Evolutionary conservation across 2,113 vertebrate species (phyloP), one percentile per base, ranked within the genome.

Genomic region (Zosterops borbonicus): DNA sequence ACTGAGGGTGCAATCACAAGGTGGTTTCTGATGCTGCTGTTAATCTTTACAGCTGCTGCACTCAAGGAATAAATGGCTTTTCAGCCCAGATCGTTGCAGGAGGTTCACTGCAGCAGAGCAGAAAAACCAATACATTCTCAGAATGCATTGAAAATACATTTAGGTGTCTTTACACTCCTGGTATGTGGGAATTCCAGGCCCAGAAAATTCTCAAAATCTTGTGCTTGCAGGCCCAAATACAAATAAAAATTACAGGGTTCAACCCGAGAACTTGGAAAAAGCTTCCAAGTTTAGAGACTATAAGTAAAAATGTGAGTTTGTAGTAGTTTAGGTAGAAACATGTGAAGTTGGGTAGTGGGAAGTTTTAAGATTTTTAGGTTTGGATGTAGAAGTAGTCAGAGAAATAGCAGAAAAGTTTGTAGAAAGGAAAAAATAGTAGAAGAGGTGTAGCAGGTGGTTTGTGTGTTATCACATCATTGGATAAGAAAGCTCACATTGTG

Each of bases 91-190:
- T 47, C 3, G 4, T 19, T 18, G 37, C 31, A 6, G 16, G 11
- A 27, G 27, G 5, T 58, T 11, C 9, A 5, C 20, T 35, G 15
- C 41, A 29, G 22, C 9, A 3, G 3, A 31, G 55, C 28, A 75
- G 46, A 20, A 27, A 64, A 15, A 10, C 11, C 31, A 49, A 2
- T 18, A 12, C 27, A 2, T 35, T 29, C 21, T 49, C 21, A 12
- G 4, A 41, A 11, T 13, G 13, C 15, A 4, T 5, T 59, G 7
- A 5, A 62, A 59, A 16, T 24, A 2, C 0, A 0, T 31, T 25
- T 7, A 28, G 25, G 13, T 31, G 35, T 2, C 23, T 23, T 46
- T 31, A 14, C 6, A 0, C n/a, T 77, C 15, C 6, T 84, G 23
- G 16, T 12, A 5, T 58, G 21, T 58, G 56, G 33, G 33, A 58